Conservation (phyloP, 1,140 invertebrate genomes). For the Brachionus paranguensis region DNA sequence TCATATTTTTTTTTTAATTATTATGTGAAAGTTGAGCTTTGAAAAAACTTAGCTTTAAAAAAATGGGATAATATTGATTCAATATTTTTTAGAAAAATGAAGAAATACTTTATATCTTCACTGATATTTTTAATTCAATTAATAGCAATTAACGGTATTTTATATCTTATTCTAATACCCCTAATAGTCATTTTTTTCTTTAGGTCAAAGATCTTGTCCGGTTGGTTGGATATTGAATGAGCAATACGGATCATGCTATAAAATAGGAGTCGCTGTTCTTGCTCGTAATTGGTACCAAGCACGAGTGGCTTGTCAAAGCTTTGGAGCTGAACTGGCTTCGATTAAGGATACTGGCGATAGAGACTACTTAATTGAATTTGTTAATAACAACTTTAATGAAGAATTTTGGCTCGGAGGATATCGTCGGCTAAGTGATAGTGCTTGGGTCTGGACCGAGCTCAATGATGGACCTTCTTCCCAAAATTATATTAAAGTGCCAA, state of each 20-base stretch:
- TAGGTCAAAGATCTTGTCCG: conserved; percentile 34
- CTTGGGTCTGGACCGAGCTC: conserved; percentile 22
- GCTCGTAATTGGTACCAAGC: conserved; percentile 38
- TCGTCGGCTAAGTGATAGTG: background rate
- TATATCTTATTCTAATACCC: no score
- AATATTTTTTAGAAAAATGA: background rate
- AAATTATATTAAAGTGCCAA: conserved; percentile 13
- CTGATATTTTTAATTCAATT: background rate
- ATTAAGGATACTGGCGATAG: conserved; percentile 30
- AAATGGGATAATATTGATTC: no score
- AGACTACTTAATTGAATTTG: background rate
- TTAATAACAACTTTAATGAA: background rate
- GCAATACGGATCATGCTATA: conserved; percentile 5
- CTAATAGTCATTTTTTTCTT: background rate
- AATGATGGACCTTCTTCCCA: conserved; percentile 21
- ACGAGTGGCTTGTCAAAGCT: conserved; percentile 10
- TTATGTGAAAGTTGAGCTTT: no score
- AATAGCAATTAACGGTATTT: background rate
- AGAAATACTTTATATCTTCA: background rate
- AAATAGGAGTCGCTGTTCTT: background rate
- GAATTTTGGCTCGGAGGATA: conserved; percentile 36
- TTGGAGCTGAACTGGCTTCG: conserved; percentile 21
- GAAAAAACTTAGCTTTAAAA: no score
- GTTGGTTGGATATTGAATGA: conserved; percentile 34
- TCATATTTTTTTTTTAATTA: no score